These are phyloP conservation scores for Vicugna pacos DNA, from an alignment of 2,113 vertebrate genomes.

Conservation along the genomic window DNA sequence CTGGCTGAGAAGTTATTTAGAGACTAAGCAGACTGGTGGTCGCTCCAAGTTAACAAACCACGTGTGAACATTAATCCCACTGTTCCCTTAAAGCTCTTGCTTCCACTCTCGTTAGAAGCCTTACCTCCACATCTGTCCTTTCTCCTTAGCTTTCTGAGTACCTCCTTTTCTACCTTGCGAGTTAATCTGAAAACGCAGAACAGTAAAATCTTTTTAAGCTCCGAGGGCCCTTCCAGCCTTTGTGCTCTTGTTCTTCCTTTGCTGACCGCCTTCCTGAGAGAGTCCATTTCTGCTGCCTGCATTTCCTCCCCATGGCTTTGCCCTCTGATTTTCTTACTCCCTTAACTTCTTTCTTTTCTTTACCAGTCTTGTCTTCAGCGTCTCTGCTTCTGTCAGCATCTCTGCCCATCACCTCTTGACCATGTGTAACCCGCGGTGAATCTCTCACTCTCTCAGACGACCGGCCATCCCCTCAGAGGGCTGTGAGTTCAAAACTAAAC, in stretches of 20 bases:
- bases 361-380: neutral
- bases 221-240: neutral
- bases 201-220: neutral
- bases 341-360: neutral
- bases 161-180: neutral
- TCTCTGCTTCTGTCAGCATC: neutral
- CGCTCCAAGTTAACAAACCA: neutral
- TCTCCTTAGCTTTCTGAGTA: neutral
- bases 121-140: neutral
- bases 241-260: neutral
- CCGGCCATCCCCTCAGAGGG: neutral
- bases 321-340: neutral
- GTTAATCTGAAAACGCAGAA: conserved; percentile 10
- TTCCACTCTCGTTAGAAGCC: neutral
- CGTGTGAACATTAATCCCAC: neutral
- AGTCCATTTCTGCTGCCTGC: neutral
- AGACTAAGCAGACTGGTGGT: neutral
- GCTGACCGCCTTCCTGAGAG: neutral
- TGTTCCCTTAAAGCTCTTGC: neutral
- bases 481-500: neutral
- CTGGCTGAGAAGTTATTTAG: neutral
- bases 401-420: neutral
- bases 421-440: neutral
- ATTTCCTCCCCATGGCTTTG: neutral
- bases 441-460: neutral